A percentile compares a stretch with the other conserved stretches of the same genome.
phyloP scores from a whole-genome alignment of 2,797 vertebrate genomes.

The Enteromius viviparus region DNA sequence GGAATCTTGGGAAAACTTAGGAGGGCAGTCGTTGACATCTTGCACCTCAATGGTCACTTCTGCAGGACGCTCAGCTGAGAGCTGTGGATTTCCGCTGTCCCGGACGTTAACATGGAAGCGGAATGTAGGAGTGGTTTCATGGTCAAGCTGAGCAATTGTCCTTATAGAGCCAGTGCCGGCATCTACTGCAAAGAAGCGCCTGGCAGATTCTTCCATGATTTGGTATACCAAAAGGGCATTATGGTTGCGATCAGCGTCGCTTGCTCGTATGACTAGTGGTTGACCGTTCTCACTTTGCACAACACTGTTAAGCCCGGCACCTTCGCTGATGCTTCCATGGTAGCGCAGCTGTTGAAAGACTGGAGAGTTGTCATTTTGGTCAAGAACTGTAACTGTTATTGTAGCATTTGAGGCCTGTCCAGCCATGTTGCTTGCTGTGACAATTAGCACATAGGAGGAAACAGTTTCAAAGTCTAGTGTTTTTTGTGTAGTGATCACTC shows the following conservation, averaged over 20 bases:
- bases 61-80: constrained; percentile 91
- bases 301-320: constrained; percentile 89
- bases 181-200: constrained; percentile 93
- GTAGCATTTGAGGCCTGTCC: constrained; percentile 92
- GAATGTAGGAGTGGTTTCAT: constrained; percentile 87
- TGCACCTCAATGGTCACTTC: constrained; percentile 92
- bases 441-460: constrained; percentile 81
- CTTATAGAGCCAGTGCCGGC: constrained; percentile 94
- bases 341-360: constrained; percentile 90
- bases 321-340: constrained; percentile 89
- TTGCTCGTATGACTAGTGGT: constrained; percentile 90
- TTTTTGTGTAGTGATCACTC: constrained; percentile 89
- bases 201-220: constrained; percentile 94
- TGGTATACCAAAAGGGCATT: constrained; percentile 94
- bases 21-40: constrained; percentile 95
- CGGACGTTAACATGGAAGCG: constrained; percentile 93
- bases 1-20: constrained; percentile 85
- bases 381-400: constrained; percentile 85
- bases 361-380: constrained; percentile 94
- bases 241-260: constrained; percentile 90
- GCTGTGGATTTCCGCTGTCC: constrained; percentile 90
- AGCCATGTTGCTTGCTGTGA: constrained; percentile 96
- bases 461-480: constrained; percentile 85
- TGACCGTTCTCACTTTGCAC: constrained; percentile 83
- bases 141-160: constrained; percentile 92